Base-by-base conservation (phyloP, 2,113 vertebrate genomes). In the Gadus macrocephalus region DNA sequence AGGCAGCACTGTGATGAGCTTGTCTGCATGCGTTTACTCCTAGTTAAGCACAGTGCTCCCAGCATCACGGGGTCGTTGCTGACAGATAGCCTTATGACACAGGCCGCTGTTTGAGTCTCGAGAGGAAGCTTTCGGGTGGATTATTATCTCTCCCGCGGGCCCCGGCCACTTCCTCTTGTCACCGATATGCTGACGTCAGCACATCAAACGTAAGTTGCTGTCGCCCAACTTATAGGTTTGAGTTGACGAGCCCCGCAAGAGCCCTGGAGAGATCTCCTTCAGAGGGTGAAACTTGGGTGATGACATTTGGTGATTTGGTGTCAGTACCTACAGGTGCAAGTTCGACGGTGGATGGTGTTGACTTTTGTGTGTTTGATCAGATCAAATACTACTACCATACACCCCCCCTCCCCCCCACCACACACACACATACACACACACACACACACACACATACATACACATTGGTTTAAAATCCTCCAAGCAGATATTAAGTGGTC, bases 111-210 rank as follows among this genome's bases (percentile, higher is more conserved):
- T 66, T 70, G 22, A 72, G 72, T 74, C 0, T 0, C 86, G 66
- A 71, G 27, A 87, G 89, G 87, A 89, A 89, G 70, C 76, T 15
- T 66, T 59, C 69, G 3, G 16, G 75, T 70, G 73, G 85, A 89
- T 88, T 73, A 77, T 17, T 79, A 84, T 86, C 75, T 58, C 64
- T 72, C 66, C 72, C 70, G n/a, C 77, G 81, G 78, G 81, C 42
- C 79, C 78, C 65, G 76, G 84, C 79, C 79, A 83, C 85, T 91
- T 90, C 88, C 87, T 76, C 69, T 82, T 86, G 84, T 88, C 84
- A 86, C 76, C 83, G 15, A 84, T 81, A 73, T 88, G 85, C 86
- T 83, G 78, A 71, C 78, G 78, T 90, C 85, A 86, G 86, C 86
- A 70, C 11, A 25, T 86, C 20, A 82, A 66, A 59, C 75, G 83